Evolutionary conservation across 1,140 invertebrate species (phyloP), one percentile per base, ranked within the genome.

Genomic region (Lepeophtheirus salmonis): DNA sequence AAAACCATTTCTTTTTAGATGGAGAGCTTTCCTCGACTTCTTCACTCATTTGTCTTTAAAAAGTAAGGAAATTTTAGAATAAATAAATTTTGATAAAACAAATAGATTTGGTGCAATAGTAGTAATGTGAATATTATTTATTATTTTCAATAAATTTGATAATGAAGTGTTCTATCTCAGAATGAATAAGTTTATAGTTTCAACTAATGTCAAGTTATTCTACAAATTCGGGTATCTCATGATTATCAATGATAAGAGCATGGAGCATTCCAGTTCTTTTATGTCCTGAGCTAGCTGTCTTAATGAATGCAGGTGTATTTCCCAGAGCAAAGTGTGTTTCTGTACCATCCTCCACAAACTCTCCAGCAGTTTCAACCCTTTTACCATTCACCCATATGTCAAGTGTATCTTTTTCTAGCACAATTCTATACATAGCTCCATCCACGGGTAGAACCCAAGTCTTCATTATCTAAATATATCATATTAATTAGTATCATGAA

Each of bases 261-360:
- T 68, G 66, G 50, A 67, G 62, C 2, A 68, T 68, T 13, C 67
- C 67, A 61, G 64, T 52, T 48, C 65, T 56, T 60, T 66, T 49
- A 12, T 74, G 74, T 21, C 73, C 72, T 62, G 72, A 75, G 56
- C 75, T 78, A 2, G 74, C 68, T 1, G 80, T 78, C 67, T 76
- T 76, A 41, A 84, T 82, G 60, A 74, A 76, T 1, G 74, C 78
- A 22, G 72, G 67, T n/a, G 70, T 67, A 2, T 71, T 73, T 2
- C 67, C 74, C 10, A 84, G 66, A 21, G 73, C 68, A 69, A 89
- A 88, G 65, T 82, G 78, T 2, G 83, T 89, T 68, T 84, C 81
- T n/a, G 83, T 86, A 48, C 85, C 86, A 60, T 81, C 78, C 57
- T 86, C 80, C 6, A 81, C 80, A 70, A 89, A 89, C 67, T 81